Evolutionary conservation across 2,888 invertebrate species (phyloP).

Genomic region (Busseola fusca): DNA sequence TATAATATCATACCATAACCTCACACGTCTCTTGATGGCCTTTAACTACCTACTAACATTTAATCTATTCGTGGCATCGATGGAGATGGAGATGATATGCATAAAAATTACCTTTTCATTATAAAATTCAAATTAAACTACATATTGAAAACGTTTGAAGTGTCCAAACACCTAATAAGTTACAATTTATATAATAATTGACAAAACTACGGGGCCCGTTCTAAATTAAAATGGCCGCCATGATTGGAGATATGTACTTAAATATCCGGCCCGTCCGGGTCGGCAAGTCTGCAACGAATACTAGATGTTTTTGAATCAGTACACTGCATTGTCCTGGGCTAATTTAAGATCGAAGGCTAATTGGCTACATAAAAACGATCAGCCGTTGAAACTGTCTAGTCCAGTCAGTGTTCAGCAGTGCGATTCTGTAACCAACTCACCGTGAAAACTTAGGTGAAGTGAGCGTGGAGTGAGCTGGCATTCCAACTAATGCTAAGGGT

Average conservation of each 20-base stretch:
- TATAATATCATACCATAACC: background rate
- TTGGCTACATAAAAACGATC: background rate
- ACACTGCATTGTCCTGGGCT: too few species aligned
- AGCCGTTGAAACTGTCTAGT: too few species aligned
- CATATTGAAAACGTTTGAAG: slow-evolving; percentile 36
- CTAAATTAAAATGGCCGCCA: background rate
- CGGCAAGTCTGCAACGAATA: background rate
- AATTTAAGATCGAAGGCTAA: too few species aligned
- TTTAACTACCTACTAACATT: background rate
- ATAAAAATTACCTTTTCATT: slow-evolving; percentile 36
- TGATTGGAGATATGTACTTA: background rate
- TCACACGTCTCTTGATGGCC: background rate
- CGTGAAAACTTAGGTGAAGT: too few species aligned
- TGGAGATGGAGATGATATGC: slow-evolving; percentile 21
- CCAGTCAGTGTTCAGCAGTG: too few species aligned
- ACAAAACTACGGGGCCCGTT: background rate
- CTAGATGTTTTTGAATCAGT: background rate
- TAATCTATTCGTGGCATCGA: slow-evolving; percentile 18
- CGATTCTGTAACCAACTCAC: too few species aligned
- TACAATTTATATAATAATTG: slow-evolving; percentile 18
- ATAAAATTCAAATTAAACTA: slow-evolving; percentile 54
- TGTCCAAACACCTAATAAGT: slow-evolving; percentile 31
- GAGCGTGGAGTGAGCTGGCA: too few species aligned
- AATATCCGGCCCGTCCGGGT: background rate
- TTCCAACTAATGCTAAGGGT: too few species aligned